Evolutionary conservation across 2,888 invertebrate species (phyloP).

Genomic region (Kuschelorhynchus macadamiae): DNA sequence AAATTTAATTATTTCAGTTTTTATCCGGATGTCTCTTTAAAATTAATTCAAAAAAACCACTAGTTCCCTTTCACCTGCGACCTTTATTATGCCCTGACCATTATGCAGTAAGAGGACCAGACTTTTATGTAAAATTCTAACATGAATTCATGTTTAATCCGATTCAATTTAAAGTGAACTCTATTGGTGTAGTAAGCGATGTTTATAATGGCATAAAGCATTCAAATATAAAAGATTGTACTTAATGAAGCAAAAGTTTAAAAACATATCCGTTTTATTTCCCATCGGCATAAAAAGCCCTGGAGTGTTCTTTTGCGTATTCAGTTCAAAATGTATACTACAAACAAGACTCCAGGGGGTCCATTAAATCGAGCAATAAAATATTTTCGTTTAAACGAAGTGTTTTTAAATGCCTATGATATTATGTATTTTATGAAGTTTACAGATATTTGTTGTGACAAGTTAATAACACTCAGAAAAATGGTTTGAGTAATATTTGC

Average conservation of each 20-base stretch:
- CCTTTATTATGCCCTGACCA: too few species aligned
- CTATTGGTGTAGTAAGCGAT: constrained; percentile 6
- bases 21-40: too few species aligned
- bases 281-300: constrained; percentile 10
- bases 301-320: constrained; percentile 13
- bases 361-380: constrained; percentile 3
- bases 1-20: too few species aligned
- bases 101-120: background rate
- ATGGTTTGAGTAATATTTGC: too few species aligned
- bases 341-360: background rate
- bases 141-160: constrained; percentile 4
- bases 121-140: constrained; percentile 2
- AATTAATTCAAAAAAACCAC: too few species aligned
- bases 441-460: too few species aligned
- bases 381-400: too few species aligned
- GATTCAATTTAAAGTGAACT: constrained; percentile 15
- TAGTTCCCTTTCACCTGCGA: too few species aligned
- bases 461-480: too few species aligned
- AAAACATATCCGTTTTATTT: constrained; percentile 25
- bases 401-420: background rate
- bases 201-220: constrained; percentile 16
- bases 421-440: too few species aligned
- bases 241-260: constrained; percentile 24
- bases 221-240: constrained; percentile 26
- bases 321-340: constrained; percentile 20